Evolutionary conservation across 2,113 vertebrate genomes (phyloP), one percentile per base, ranked within the genome.

Genomic region (Phoxinus phoxinus): DNA sequence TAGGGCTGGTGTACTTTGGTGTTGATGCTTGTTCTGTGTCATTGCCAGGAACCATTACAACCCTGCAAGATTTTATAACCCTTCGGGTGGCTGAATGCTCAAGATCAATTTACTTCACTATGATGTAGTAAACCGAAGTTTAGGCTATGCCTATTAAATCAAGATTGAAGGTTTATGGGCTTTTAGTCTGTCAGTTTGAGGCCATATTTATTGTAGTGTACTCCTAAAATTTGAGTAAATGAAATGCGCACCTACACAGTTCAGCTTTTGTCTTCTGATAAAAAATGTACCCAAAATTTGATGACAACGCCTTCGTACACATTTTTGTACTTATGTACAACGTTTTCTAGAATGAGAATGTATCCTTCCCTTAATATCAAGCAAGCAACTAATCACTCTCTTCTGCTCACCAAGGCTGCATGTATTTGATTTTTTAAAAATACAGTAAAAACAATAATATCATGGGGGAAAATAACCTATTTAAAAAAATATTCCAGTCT

Each of bases 121-220:
- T 75, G 41, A 75, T 75, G 41, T 74, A 17, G 12, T 74, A 74
- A 25, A 74, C n/a, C 48, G 72, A 48, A 74, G 73, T 75, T 75
- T 27, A 75, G 17, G 44, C 13, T 27, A 75, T 27, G 44, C 13
- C n/a, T 13, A 46, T n/a, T 6, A 44, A 11, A 27, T 23, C 17
- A 69, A 69, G 37, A 69, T 69, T 37, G 1, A 9, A 37, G 32
- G 35, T 69, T 71, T 71, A 21, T 69, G 8, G 8, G 65, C 32
- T 69, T 69, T 69, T 71, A 71, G 67, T 23, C 4, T 37, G 32
- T 69, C 3, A 41, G 8, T 23, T 9, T 32, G 17, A 21, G 15
- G 5, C 30, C 30, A 15, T 21, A 69, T 19, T 4, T 69, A 69
- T 69, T 30, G 1, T 32, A 32, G 15, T 7, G 27, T 19, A 67